phyloP scores from a whole-genome alignment of 2,113 vertebrate species.

The rabbit (Oryctolagus cuniculus) region mOryCun1.1 NC_091449.1:35065501-35066000 shows the following conservation, averaged over 20 bases:
- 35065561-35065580: too few species aligned
- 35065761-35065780: neutral
- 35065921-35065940: conserved; percentile 83
- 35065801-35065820: conserved; percentile 72
- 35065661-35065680: neutral
- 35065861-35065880: conserved; percentile 89
- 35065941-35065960: conserved; percentile 90
- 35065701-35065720: too few species aligned
- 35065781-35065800: conserved; percentile 35
- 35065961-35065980: conserved; percentile 88
- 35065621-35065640: neutral
- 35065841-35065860: conserved; percentile 86
- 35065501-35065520: too few species aligned
- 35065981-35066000: conserved; percentile 87
- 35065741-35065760: neutral
- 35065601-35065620: neutral
- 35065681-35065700: conserved; percentile 34
- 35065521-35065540: too few species aligned
- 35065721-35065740: neutral
- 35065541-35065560: too few species aligned
- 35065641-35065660: neutral
- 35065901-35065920: conserved; percentile 89
- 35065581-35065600: neutral
- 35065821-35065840: conserved; percentile 75
- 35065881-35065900: conserved; percentile 87